Evolutionary conservation across 2,888 invertebrate genomes (phyloP), one percentile per base, ranked within the genome.

Genomic region (Listrodromus nycthemerus): DNA sequence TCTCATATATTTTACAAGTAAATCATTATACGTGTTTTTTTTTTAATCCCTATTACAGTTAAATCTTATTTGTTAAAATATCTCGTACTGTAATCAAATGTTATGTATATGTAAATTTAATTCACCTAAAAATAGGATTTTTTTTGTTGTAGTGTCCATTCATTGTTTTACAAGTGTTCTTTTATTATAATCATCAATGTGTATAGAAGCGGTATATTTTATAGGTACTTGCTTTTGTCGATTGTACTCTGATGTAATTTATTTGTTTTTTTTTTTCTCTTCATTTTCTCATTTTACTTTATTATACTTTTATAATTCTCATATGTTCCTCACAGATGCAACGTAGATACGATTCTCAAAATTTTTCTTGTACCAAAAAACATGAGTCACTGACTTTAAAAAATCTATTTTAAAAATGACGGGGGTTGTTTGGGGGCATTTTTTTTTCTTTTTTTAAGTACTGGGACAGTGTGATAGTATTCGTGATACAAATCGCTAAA

Each of bases 1-100:
- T 91, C 90, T 91, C 91, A 90, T 91, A 92, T 92, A 92, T 92
- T 92, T 93, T 93, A 93, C 93, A 93, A 88, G 91, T 92, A 93
- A 92, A 90, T 92, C 89, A 91, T 92, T 85, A 91, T 91, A 91
- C 82, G 83, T 82, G 77, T 82, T 74, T 82, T 78, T 74, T 71
- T 91, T 27, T 58, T 90, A 91, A 91, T 91, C 89, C 90, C 91
- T 92, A 92, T 92, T 91, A 92, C 92, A 92, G 90, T 92, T 92
- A 91, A 92, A 91, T 93, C 93, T 93, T 93, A 93, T 90, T 89
- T 87, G 88, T 92, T 92, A 92, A 93, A 92, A 92, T 93, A 93
- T 92, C 90, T 90, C 89, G 90, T 92, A 93, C 90, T 90, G 91
- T 92, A 91, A 89, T 92, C 91, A 90, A 92, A 91, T 89, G 88